phyloP scores from a whole-genome alignment of 2,888 invertebrate species.

The Notocelia uddmanniana region DNA sequence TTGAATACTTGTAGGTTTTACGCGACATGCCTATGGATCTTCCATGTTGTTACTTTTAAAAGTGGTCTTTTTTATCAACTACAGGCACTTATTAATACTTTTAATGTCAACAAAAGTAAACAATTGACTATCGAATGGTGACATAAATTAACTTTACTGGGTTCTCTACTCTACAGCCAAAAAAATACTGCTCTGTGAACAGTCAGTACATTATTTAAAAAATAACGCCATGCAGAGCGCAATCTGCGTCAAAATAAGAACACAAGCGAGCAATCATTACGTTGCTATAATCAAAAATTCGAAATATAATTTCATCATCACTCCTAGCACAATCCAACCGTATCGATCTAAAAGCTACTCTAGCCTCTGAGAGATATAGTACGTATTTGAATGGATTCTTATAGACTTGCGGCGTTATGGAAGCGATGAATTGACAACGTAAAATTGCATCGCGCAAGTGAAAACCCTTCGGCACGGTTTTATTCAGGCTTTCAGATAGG shows the following conservation, averaged over 20 bases:
- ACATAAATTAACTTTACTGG: too few species aligned
- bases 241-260: slow-evolving; percentile 14
- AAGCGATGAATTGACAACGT: background rate
- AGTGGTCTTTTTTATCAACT: too few species aligned
- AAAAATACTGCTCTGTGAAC: too few species aligned
- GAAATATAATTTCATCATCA: slow-evolving; percentile 9
- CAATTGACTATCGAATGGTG: too few species aligned
- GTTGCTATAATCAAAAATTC: slow-evolving; percentile 4
- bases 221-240: slow-evolving; percentile 30
- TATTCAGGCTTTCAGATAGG: background rate
- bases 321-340: background rate
- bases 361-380: background rate
- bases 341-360: background rate
- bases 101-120: too few species aligned
- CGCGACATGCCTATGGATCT: too few species aligned
- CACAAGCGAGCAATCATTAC: slow-evolving; percentile 12
- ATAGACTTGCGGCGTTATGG: background rate
- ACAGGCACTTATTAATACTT: too few species aligned
- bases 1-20: too few species aligned
- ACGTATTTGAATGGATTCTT: background rate
- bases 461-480: slow-evolving; percentile 24
- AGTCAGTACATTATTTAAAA: too few species aligned
- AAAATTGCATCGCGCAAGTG: slow-evolving; percentile 6
- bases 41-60: too few species aligned
- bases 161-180: too few species aligned